Base-by-base conservation (phyloP, 1,140 invertebrate species). In the Agrypnia vestita region DNA sequence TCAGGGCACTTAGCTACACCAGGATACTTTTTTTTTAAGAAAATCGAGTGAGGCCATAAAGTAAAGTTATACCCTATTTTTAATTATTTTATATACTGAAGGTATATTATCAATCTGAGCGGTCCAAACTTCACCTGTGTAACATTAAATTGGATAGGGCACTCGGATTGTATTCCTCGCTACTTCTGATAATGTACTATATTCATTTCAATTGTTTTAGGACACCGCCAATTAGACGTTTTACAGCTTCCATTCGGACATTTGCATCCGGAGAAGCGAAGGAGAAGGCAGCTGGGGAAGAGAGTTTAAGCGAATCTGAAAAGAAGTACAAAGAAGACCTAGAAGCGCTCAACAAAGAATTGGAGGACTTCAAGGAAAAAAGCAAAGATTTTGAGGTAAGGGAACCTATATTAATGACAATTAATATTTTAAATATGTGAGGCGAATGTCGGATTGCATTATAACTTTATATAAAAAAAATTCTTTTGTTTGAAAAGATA, bases 351-450 rank as follows among this genome's bases (percentile, higher is more conserved):
- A 55, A 62, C n/a, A 79, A 79, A 25, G 81, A 82, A 69, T 17
- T 82, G 10, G 17, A 77, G 12, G 59, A 19, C 17, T 80, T 62
- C 56, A 82, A 80, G 61, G 78, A 82, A 15, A 82, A 82, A 47
- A 56, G 59, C 15, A 46, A 9, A 43, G 73, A 80, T 67, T 59
- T 80, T 17, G 81, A 82, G 53, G 76, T 78, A 3, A 55, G 7
- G 3, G 0, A 55, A 12, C 15, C 19, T 49, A 69, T 69, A 43
- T 44, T 43, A 12, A 44, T n/a, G n/a, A n/a, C n/a, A n/a, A n/a
- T n/a, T n/a, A n/a, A n/a, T n/a, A n/a, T n/a, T n/a, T n/a, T n/a
- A n/a, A n/a, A n/a, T n/a, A n/a, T n/a, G n/a, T n/a, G n/a, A n/a
- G n/a, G n/a, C n/a, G n/a, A n/a, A n/a, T n/a, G n/a, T n/a, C n/a